Conservation (phyloP, 2,888 invertebrate genomes). For the Serripes groenlandicus region DNA sequence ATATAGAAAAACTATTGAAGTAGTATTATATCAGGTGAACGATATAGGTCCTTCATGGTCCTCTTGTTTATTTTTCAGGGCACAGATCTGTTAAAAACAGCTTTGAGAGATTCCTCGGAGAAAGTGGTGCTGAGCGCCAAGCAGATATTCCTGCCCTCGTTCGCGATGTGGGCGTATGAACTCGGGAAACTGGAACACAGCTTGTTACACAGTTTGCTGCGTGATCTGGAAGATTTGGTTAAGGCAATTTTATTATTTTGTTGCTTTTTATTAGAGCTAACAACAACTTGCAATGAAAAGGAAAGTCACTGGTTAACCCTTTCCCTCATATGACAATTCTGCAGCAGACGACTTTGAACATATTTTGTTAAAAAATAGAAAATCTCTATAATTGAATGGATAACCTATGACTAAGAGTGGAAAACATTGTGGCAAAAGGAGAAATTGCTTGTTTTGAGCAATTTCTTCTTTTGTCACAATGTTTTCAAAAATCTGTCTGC, state of each 20-base stretch:
- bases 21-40: no score
- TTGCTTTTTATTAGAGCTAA: constrained; percentile 21
- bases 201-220: constrained; percentile 83
- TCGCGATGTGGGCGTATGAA: constrained; percentile 89
- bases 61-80: constrained; percentile 80
- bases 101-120: constrained; percentile 89
- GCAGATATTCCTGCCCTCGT: constrained; percentile 89
- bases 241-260: constrained; percentile 76
- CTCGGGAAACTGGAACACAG: constrained; percentile 87
- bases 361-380: not conserved
- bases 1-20: no score
- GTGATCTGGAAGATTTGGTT: constrained; percentile 83
- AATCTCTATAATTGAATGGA: not conserved
- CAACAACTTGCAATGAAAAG: not conserved
- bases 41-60: no score
- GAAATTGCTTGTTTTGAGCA: not conserved
- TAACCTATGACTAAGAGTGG: not conserved
- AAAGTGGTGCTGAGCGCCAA: constrained; percentile 88
- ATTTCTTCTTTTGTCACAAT: not conserved
- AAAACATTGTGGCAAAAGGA: not conserved
- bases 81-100: constrained; percentile 88
- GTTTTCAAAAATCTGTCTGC: not conserved
- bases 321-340: not conserved
- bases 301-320: not conserved
- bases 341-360: not conserved